Evolutionary conservation across 2,888 invertebrate species (phyloP).

Genomic region (Plebejus melissa): DNA sequence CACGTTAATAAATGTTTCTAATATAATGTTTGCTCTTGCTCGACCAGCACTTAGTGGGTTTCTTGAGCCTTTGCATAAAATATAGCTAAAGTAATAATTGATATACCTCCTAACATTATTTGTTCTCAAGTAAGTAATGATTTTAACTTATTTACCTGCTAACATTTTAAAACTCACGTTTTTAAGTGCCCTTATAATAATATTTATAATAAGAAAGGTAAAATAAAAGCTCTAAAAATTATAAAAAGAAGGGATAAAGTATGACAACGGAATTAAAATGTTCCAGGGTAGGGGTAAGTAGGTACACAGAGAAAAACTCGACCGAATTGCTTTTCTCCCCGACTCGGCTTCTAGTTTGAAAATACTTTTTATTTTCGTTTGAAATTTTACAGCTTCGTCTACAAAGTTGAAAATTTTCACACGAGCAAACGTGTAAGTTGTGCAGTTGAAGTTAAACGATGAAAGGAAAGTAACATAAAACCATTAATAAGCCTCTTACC

Average conservation of each 20-base stretch:
- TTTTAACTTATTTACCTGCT: no score
- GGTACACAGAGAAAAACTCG: background rate
- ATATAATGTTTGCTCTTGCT: no score
- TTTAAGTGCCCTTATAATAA: no score
- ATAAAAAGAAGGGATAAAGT: background rate
- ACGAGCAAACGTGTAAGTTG: background rate
- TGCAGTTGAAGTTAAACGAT: conserved; percentile 39
- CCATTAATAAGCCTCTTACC: conserved; percentile 79
- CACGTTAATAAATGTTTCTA: no score
- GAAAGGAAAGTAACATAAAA: conserved; percentile 69
- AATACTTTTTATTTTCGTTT: conserved; percentile 35
- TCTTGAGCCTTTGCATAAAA: no score
- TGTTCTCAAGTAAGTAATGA: no score
- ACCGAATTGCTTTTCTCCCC: background rate
- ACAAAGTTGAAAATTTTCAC: conserved; percentile 9
- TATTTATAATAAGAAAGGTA: background rate
- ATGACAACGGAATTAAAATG: conserved; percentile 4
- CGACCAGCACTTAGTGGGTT: no score
- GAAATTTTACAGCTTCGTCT: conserved; percentile 26
- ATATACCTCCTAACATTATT: no score
- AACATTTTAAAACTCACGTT: no score
- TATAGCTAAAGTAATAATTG: no score
- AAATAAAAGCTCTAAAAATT: background rate
- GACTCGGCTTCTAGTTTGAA: background rate
- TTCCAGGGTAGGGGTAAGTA: background rate